Evolutionary conservation across 2,113 vertebrate genomes (phyloP).

Genomic region (Bujurquina vittata): DNA sequence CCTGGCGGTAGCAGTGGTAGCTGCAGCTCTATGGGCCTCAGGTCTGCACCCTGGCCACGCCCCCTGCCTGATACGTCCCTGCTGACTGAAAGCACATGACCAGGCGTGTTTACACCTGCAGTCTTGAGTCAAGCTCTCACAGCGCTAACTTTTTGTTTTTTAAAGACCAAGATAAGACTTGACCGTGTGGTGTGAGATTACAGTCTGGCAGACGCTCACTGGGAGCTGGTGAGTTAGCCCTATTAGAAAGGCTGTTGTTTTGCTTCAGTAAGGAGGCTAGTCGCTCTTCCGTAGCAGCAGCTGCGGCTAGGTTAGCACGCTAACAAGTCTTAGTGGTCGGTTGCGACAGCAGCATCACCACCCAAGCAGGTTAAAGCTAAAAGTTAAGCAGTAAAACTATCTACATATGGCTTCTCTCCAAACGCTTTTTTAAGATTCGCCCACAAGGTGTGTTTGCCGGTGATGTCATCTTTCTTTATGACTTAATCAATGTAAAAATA

Average conservation of each 20-base stretch:
- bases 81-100: conserved; percentile 80
- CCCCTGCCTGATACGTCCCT: conserved; percentile 55
- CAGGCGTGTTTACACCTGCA: conserved; percentile 80
- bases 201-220: background rate
- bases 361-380: background rate
- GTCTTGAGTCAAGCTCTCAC: background rate
- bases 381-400: background rate
- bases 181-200: background rate
- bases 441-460: background rate
- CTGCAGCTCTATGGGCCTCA: conserved; percentile 11
- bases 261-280: background rate
- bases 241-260: background rate
- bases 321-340: conserved; percentile 18
- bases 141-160: background rate
- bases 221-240: conserved; percentile 12
- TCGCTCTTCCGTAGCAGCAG: conserved; percentile 65
- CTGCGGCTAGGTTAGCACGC: conserved; percentile 54
- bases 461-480: background rate
- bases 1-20: too few relatives aligned
- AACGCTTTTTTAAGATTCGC: background rate
- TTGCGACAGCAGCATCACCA: conserved; percentile 16
- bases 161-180: background rate
- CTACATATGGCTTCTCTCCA: background rate
- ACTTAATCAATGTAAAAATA: background rate
- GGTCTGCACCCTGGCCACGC: conserved; percentile 31